Conservation (phyloP, 2,113 vertebrate genomes). For the Oreochromis spilurus region DNA sequence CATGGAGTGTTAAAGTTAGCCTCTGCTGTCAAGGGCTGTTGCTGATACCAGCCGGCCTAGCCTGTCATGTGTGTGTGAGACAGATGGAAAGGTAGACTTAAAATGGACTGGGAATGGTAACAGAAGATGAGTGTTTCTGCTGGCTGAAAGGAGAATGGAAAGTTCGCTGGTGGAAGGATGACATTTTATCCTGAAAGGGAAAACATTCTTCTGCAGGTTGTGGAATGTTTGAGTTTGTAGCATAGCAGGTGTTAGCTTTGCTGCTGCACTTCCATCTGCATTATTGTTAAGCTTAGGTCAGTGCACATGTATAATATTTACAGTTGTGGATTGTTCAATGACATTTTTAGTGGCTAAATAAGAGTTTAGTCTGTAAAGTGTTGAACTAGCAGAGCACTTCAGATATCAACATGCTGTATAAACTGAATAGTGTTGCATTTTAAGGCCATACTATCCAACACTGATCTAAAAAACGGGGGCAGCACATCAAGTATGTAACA, state of each 20-base stretch:
- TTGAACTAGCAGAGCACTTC: neutral
- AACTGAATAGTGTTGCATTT: neutral
- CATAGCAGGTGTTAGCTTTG: neutral
- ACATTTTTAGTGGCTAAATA: neutral
- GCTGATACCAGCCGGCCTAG: neutral
- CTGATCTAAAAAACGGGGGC: neutral
- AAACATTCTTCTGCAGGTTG: neutral
- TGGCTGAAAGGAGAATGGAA: constrained; percentile 29
- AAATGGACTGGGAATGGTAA: constrained; percentile 43
- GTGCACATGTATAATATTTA: neutral
- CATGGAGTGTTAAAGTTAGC: constrained; percentile 53
- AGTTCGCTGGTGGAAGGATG: constrained; percentile 4
- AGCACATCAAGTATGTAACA: neutral
- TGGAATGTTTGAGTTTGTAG: neutral
- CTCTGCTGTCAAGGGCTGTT: constrained; percentile 9
- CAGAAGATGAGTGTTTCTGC: constrained; percentile 34
- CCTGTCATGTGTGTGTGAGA: neutral
- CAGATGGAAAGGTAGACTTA: constrained; percentile 34
- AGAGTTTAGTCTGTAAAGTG: neutral
- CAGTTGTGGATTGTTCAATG: neutral
- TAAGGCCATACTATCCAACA: neutral
- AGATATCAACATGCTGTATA: neutral
- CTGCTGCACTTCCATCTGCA: neutral
- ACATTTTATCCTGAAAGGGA: neutral
- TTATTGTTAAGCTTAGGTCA: neutral